A percentile compares a stretch with the other conserved stretches of the same genome.
Evolutionary conservation across 2,113 vertebrate species (phyloP).

Genomic region (Oxygymnocypris stewartii): DNA sequence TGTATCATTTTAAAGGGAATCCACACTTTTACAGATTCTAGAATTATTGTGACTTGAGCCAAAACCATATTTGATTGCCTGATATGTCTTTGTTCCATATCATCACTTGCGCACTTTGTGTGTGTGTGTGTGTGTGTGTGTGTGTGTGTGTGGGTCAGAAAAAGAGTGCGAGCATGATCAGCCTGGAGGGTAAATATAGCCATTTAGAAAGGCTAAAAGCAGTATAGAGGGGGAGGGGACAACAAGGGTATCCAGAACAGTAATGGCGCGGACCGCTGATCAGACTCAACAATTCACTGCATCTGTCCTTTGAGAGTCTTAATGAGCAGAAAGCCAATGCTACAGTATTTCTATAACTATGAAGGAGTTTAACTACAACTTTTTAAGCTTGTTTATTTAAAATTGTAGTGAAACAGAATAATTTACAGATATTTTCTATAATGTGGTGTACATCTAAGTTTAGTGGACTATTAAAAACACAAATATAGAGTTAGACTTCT

Average conservation of each 20-base stretch:
- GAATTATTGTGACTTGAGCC: background rate
- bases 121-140: conserved; percentile 26
- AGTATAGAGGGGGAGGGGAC: conserved; percentile 33
- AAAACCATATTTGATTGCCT: conserved; percentile 18
- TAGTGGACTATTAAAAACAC: background rate
- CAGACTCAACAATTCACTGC: background rate
- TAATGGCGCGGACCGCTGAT: conserved; percentile 6
- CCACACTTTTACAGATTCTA: background rate
- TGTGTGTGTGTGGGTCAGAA: conserved; percentile 44
- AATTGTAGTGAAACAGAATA: background rate
- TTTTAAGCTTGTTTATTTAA: background rate
- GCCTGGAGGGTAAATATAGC: conserved; percentile 69
- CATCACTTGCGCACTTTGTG: conserved; percentile 53
- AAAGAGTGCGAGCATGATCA: conserved; percentile 55
- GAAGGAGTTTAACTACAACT: background rate
- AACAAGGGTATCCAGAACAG: conserved; percentile 40
- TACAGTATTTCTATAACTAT: conserved; percentile 4
- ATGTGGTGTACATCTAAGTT: background rate
- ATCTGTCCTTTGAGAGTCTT: conserved; percentile 8
- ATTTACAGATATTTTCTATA: background rate
- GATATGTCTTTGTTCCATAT: conserved; percentile 43
- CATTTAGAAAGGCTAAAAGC: conserved; percentile 57
- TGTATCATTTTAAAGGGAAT: background rate
- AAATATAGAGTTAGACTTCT: background rate
- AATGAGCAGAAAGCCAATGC: background rate